Percentiles rank a stretch among this genome's conserved stretches.
These are phyloP conservation scores for Platyura marginata DNA, from an alignment of 1,140 invertebrate species.

Conservation along the genomic window DNA sequence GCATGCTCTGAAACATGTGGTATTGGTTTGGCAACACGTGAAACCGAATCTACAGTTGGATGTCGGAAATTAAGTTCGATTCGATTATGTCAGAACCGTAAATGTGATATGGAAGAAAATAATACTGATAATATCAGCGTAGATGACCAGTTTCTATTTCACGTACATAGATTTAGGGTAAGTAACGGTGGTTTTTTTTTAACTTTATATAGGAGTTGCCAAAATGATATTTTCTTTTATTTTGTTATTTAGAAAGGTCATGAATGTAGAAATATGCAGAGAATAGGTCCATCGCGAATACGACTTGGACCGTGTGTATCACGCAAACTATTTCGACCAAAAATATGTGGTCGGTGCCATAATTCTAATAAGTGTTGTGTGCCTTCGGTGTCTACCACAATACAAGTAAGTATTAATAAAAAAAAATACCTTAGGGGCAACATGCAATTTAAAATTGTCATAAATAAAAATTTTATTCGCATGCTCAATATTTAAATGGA, in stretches of 20 bases:
- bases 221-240: not conserved
- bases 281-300: constrained; percentile 31
- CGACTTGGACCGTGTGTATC: constrained; percentile 40
- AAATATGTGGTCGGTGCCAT: constrained; percentile 38
- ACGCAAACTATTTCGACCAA: constrained; percentile 37
- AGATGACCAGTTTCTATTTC: constrained; percentile 4
- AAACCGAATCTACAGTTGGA: constrained; percentile 35
- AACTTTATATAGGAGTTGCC: not conserved
- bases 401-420: constrained; percentile 28
- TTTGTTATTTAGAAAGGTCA: constrained; percentile 33
- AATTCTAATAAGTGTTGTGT: constrained; percentile 30
- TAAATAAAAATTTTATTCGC: too few relatives aligned
- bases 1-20: constrained; percentile 40
- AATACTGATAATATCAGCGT: constrained; percentile 3
- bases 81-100: constrained; percentile 33
- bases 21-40: constrained; percentile 37
- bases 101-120: constrained; percentile 17
- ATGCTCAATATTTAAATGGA: too few relatives aligned
- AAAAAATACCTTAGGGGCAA: too few relatives aligned
- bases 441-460: too few relatives aligned
- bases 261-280: constrained; percentile 42
- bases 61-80: constrained; percentile 37
- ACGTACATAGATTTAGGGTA: constrained; percentile 20
- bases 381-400: constrained; percentile 35
- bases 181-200: constrained; percentile 7